A percentile compares a stretch with the other conserved stretches of the same genome.
These are phyloP conservation scores for Lagocephalus sceleratus DNA, from an alignment of 2,797 vertebrate species.

Conservation along the genomic window DNA sequence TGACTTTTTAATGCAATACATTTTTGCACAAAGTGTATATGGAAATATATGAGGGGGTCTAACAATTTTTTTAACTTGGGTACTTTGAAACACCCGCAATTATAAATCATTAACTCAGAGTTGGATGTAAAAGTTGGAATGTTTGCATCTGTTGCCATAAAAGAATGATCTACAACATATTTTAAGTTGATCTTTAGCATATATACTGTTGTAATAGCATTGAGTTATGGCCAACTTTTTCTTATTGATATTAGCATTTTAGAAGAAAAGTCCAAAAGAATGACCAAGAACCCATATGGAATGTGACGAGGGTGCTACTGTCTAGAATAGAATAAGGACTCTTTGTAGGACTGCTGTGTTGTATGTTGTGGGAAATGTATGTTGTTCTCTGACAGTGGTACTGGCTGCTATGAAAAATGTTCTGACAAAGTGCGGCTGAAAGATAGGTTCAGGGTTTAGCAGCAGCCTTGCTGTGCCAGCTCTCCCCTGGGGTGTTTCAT, in stretches of 20 bases:
- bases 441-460: constrained; percentile 60
- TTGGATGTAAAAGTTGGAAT: too few relatives aligned
- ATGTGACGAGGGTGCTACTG: background rate
- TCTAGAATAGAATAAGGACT: constrained; percentile 20
- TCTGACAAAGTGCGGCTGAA: constrained; percentile 60
- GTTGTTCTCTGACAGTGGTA: constrained; percentile 11
- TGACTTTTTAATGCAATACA: too few relatives aligned
- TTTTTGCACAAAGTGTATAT: too few relatives aligned
- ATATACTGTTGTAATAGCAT: background rate
- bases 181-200: background rate
- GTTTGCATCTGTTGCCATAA: background rate
- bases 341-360: constrained; percentile 19
- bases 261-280: background rate
- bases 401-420: constrained; percentile 48
- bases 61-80: too few relatives aligned
- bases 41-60: too few relatives aligned
- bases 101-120: too few relatives aligned
- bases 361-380: constrained; percentile 18
- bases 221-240: background rate
- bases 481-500: constrained; percentile 62
- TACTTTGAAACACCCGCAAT: too few relatives aligned
- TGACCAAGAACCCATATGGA: background rate
- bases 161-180: background rate
- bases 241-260: background rate
- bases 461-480: constrained; percentile 49